Evolutionary conservation across 2,113 vertebrate genomes (phyloP).

Genomic region (Equus przewalskii): DNA sequence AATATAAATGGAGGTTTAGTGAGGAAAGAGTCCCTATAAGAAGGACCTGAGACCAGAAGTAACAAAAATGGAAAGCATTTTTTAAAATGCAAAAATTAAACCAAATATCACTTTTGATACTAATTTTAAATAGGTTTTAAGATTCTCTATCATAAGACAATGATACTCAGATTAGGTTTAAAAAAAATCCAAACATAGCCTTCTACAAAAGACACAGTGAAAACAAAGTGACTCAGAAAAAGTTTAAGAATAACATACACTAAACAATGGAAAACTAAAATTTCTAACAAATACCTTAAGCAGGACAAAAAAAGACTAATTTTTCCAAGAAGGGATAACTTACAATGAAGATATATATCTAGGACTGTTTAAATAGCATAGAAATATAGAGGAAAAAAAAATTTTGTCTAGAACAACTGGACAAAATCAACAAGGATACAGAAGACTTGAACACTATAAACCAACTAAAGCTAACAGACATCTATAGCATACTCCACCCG

Average conservation of each 20-base stretch:
- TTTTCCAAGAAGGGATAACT: not conserved
- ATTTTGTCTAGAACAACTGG: not conserved
- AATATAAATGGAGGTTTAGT: not conserved
- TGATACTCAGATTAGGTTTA: not conserved
- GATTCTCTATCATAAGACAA: not conserved
- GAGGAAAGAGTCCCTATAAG: not conserved
- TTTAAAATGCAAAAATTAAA: constrained; percentile 23
- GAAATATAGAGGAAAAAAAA: constrained; percentile 11
- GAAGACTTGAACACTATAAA: not conserved
- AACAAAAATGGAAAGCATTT: not conserved
- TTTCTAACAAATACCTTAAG: not conserved
- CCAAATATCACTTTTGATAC: not conserved
- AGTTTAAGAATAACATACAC: not conserved
- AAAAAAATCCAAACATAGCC: not conserved
- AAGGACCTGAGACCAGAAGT: not conserved
- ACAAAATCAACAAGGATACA: constrained; percentile 14
- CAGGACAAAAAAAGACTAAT: not conserved
- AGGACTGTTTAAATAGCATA: not conserved
- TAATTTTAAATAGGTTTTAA: constrained; percentile 29
- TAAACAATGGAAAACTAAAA: constrained; percentile 19
- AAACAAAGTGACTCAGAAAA: constrained; percentile 1
- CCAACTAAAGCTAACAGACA: not conserved
- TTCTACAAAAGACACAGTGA: constrained; percentile 25
- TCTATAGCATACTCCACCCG: not conserved
- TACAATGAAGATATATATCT: not conserved